Evolutionary conservation across 1,140 invertebrate species (phyloP).

Genomic region (Pissodes strobi): DNA sequence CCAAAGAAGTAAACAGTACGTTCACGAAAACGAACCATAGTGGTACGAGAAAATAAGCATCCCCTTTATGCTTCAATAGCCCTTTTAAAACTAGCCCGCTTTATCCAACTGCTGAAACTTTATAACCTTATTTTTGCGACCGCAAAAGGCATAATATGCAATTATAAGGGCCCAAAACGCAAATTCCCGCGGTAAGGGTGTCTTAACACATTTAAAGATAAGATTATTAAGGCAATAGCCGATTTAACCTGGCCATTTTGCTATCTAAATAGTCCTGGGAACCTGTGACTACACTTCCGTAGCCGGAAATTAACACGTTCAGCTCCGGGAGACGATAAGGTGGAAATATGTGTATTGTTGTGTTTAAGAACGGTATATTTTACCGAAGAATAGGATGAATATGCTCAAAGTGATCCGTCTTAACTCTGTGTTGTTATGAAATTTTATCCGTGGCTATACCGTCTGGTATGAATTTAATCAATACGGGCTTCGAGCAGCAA

Average conservation of each 20-base stretch:
- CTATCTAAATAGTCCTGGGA: slow-evolving; percentile 17
- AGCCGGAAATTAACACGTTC: slow-evolving; percentile 26
- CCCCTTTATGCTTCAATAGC: too few species aligned
- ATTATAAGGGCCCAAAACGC: slow-evolving; percentile 5
- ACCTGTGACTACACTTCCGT: slow-evolving; percentile 20
- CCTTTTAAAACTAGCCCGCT: too few species aligned
- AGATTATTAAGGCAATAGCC: slow-evolving; percentile 8
- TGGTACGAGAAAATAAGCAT: too few species aligned
- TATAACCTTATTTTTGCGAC: too few species aligned
- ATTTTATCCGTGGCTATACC: too few species aligned
- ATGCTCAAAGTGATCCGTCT: not conserved
- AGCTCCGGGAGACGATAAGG: slow-evolving; percentile 6
- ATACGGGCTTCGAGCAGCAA: too few species aligned
- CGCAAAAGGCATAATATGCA: not conserved
- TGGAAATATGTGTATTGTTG: slow-evolving; percentile 23
- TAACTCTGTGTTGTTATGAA: not conserved
- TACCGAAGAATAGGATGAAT: not conserved
- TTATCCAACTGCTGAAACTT: too few species aligned
- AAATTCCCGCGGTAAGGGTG: slow-evolving; percentile 5
- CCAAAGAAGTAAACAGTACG: too few species aligned
- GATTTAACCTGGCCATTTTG: slow-evolving; percentile 20
- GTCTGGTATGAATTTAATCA: too few species aligned
- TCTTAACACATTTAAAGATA: slow-evolving; percentile 11
- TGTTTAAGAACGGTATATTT: slow-evolving; percentile 13
- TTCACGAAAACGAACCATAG: too few species aligned